Conservation (phyloP, 2,888 invertebrate species). For the Mythimna albipuncta region DNA sequence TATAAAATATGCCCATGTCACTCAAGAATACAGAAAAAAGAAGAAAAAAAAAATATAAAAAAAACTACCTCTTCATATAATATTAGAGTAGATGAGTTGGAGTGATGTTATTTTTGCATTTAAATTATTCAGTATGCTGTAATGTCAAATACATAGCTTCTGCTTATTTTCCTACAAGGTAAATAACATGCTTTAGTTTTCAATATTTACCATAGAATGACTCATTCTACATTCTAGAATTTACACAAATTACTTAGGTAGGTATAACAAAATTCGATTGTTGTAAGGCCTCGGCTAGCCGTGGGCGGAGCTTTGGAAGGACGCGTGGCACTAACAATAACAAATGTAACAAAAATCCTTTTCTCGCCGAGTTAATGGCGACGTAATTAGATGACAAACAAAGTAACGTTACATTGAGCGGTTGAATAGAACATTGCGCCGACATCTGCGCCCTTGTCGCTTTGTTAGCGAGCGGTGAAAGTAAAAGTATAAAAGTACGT, state of each 20-base stretch:
- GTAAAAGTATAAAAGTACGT: conserved; percentile 74
- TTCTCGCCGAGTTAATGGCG: conserved; percentile 72
- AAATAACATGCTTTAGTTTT: conserved; percentile 35
- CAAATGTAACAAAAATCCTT: conserved; percentile 70
- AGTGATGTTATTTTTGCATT: conserved; percentile 29
- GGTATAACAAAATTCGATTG: conserved; percentile 53
- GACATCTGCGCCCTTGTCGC: conserved; percentile 65
- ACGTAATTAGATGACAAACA: conserved; percentile 78
- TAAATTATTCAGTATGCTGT: neutral
- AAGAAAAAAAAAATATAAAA: too few relatives aligned
- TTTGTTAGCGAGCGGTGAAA: conserved; percentile 78
- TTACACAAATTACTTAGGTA: conserved; percentile 57
- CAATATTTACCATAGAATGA: conserved; percentile 46
- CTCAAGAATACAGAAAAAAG: too few relatives aligned
- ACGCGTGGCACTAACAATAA: conserved; percentile 75
- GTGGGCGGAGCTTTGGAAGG: conserved; percentile 64
- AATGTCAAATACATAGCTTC: conserved; percentile 19
- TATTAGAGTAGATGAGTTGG: too few relatives aligned
- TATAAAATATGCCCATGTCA: too few relatives aligned
- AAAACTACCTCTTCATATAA: too few relatives aligned
- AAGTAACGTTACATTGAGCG: conserved; percentile 77
- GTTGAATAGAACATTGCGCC: conserved; percentile 66
- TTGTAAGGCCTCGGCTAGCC: conserved; percentile 55
- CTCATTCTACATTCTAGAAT: conserved; percentile 34
- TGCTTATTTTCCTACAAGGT: conserved; percentile 6